Evolutionary conservation across 1,140 invertebrate genomes (phyloP).

Genomic region (Drosophila fuyamai): DNA sequence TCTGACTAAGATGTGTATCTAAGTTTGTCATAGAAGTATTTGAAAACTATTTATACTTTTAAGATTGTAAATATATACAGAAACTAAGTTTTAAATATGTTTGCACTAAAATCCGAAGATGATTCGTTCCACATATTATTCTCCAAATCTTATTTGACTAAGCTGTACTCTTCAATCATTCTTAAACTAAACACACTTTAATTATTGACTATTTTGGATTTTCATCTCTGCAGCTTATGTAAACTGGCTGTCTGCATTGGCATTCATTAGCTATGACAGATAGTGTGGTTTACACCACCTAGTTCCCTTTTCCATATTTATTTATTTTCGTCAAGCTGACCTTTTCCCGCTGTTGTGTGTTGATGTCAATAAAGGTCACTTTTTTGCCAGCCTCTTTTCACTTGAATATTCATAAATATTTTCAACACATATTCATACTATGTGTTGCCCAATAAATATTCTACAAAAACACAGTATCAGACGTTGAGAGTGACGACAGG

Average conservation of each 20-base stretch:
- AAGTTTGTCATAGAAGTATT: no score
- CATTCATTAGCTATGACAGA: constrained; percentile 24
- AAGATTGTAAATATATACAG: no score
- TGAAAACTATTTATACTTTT: no score
- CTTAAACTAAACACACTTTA: background rate
- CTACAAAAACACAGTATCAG: background rate
- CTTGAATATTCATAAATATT: constrained; percentile 62
- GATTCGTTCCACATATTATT: no score
- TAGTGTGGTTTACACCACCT: background rate
- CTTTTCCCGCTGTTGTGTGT: constrained; percentile 12
- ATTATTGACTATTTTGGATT: background rate
- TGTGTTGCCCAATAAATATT: constrained; percentile 21
- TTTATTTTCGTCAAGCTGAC: constrained; percentile 28
- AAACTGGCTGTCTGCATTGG: background rate
- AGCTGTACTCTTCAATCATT: background rate
- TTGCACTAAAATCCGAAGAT: no score
- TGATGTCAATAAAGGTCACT: constrained; percentile 39
- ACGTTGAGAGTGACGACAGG: constrained; percentile 7
- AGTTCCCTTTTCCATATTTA: background rate
- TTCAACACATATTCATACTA: constrained; percentile 45
- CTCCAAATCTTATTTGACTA: background rate
- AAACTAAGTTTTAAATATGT: no score
- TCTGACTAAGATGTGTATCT: no score
- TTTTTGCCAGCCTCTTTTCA: constrained; percentile 7
- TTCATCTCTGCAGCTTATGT: background rate